These are phyloP conservation scores for Seira musarum DNA, from an alignment of 2,888 invertebrate species.

Conservation along the genomic window DNA sequence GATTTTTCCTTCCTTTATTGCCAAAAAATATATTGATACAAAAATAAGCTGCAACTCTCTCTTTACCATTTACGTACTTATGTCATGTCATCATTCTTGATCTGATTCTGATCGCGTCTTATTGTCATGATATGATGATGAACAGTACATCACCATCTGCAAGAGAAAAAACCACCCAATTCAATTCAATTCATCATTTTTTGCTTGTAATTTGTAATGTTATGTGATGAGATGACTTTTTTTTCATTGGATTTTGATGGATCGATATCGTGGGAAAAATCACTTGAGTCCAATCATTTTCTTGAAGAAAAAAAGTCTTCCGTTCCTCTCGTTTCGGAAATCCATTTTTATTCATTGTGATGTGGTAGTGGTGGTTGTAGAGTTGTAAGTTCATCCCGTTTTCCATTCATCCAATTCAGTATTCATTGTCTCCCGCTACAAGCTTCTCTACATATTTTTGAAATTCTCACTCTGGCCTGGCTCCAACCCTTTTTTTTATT, in stretches of 20 bases:
- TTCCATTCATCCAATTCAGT: conserved; percentile 7
- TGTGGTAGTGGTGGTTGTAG: no score
- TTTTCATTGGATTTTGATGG: not conserved
- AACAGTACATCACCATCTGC: conserved; percentile 13
- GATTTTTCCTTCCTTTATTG: conserved; percentile 8
- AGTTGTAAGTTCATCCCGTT: not conserved
- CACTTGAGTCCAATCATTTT: not conserved
- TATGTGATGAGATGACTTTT: conserved; percentile 5
- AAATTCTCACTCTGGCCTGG: conserved; percentile 4
- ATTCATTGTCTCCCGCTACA: not conserved
- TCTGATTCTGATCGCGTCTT: not conserved
- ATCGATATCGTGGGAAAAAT: conserved; percentile 16
- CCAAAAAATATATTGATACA: not conserved
- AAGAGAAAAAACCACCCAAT: conserved; percentile 12
- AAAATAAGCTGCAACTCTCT: not conserved
- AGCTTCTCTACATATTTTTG: no score
- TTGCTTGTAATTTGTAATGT: conserved; percentile 7
- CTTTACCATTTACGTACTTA: conserved; percentile 9
- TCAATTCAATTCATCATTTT: conserved; percentile 15
- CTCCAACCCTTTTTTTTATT: not conserved
- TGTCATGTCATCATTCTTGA: conserved; percentile 14
- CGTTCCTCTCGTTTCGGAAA: conserved; percentile 1
- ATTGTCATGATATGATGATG: not conserved
- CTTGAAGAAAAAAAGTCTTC: not conserved
- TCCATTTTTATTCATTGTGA: not conserved